phyloP scores from a whole-genome alignment of 2,888 invertebrate species.

The Crepidodera aurea region DNA sequence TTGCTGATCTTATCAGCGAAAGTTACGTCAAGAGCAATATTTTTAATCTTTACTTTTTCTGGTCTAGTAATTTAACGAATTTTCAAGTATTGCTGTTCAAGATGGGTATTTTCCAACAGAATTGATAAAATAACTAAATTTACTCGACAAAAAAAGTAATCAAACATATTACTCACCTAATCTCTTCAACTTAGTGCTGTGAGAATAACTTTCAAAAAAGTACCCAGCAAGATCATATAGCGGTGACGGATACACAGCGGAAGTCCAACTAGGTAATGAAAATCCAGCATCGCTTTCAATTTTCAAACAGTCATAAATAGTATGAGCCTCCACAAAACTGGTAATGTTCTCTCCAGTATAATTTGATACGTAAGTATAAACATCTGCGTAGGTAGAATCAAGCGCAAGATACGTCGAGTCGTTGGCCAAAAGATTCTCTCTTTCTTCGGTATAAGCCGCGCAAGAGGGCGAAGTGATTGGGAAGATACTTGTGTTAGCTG shows the following conservation, averaged over 20 bases:
- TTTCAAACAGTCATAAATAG: neutral
- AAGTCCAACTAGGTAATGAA: neutral
- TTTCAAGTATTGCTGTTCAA: too few relatives aligned
- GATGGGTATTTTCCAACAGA: too few relatives aligned
- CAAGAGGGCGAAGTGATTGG: neutral
- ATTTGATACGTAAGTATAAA: neutral
- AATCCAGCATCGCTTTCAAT: neutral
- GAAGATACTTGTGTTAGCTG: slow-evolving; percentile 60
- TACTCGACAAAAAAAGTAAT: too few relatives aligned
- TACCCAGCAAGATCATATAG: neutral
- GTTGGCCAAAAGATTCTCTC: neutral
- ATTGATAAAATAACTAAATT: too few relatives aligned
- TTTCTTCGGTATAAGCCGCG: neutral
- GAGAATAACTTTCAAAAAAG: slow-evolving; percentile 6
- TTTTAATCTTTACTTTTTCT: too few relatives aligned
- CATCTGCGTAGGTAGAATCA: neutral
- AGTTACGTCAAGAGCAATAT: too few relatives aligned
- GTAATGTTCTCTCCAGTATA: neutral
- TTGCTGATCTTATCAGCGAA: too few relatives aligned
- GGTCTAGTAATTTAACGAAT: too few relatives aligned
- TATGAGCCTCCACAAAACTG: neutral
- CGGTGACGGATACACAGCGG: neutral
- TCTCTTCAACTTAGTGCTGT: slow-evolving; percentile 10
- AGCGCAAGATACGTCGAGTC: neutral
- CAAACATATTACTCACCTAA: neutral